phyloP scores from a whole-genome alignment of 2,797 vertebrate species.

The Coregonus ussuriensis region DNA sequence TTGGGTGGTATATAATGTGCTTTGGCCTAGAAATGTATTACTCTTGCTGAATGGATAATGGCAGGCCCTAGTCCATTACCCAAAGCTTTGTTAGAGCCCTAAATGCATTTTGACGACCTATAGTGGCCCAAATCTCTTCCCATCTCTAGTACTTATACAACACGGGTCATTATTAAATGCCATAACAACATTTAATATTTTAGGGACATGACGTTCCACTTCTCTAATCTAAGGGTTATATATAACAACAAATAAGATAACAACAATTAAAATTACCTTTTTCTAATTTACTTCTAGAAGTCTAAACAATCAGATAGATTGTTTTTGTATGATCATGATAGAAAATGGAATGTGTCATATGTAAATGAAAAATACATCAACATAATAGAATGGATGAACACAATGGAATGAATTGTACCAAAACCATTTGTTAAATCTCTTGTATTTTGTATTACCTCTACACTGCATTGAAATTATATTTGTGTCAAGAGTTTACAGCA shows the following conservation, averaged over 20 bases:
- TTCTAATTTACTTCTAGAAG: conserved; percentile 33
- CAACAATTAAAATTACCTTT: conserved; percentile 55
- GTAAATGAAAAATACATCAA: not conserved
- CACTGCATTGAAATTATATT: not conserved
- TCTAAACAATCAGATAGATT: not conserved
- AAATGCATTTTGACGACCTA: conserved; percentile 73
- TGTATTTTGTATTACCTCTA: not conserved
- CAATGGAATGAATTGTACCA: not conserved
- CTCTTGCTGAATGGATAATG: conserved; percentile 92
- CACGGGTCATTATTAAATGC: conserved; percentile 77
- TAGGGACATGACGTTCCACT: conserved; percentile 55
- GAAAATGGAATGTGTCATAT: not conserved
- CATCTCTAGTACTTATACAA: conserved; percentile 84
- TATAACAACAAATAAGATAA: conserved; percentile 48
- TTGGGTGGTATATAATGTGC: conserved; percentile 86
- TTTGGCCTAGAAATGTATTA: conserved; percentile 92
- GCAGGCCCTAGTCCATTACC: conserved; percentile 77
- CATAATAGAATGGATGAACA: not conserved
- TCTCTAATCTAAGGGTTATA: conserved; percentile 25
- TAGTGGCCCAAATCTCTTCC: conserved; percentile 79
- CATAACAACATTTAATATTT: conserved; percentile 78
- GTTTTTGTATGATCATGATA: not conserved
- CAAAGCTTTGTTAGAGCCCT: conserved; percentile 82
- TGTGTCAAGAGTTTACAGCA: not conserved
- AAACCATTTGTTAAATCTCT: not conserved